phyloP scores from a whole-genome alignment of 2,888 invertebrate genomes.

The Pollenia labialis region DNA sequence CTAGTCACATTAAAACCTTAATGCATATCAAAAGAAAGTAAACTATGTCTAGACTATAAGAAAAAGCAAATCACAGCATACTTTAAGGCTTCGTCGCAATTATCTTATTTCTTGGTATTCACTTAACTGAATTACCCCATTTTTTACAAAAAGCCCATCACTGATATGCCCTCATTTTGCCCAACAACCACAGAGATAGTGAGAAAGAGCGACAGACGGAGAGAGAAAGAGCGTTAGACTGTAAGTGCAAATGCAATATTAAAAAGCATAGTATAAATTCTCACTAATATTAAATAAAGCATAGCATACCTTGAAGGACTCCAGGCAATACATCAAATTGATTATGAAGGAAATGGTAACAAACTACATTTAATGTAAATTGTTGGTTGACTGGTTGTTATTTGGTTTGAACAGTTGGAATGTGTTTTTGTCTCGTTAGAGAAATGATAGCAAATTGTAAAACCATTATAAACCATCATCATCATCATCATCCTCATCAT shows the following conservation, averaged over 20 bases:
- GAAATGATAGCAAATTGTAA: slow-evolving; percentile 35
- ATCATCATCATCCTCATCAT: background rate
- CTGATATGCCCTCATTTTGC: background rate
- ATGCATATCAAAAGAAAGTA: too few relatives aligned
- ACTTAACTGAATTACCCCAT: too few relatives aligned
- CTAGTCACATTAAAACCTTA: too few relatives aligned
- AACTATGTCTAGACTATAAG: too few relatives aligned
- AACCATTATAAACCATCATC: slow-evolving; percentile 42
- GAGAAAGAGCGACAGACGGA: too few relatives aligned
- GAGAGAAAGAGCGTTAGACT: too few relatives aligned
- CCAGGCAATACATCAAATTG: slow-evolving; percentile 62
- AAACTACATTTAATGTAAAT: slow-evolving; percentile 61
- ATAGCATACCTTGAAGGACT: slow-evolving; percentile 50
- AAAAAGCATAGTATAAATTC: background rate
- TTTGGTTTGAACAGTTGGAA: slow-evolving; percentile 15
- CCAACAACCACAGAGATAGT: background rate
- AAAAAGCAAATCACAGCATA: too few relatives aligned
- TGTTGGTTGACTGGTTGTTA: slow-evolving; percentile 26
- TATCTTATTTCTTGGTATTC: too few relatives aligned
- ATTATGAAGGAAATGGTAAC: slow-evolving; percentile 64
- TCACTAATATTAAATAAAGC: slow-evolving; percentile 27
- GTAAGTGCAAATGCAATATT: background rate
- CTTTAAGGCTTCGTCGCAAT: too few relatives aligned
- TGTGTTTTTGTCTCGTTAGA: slow-evolving; percentile 13
- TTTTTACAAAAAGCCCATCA: slow-evolving; percentile 1